These are phyloP conservation scores for Augochlora pura DNA, from an alignment of 1,140 invertebrate species.

Conservation along the genomic window DNA sequence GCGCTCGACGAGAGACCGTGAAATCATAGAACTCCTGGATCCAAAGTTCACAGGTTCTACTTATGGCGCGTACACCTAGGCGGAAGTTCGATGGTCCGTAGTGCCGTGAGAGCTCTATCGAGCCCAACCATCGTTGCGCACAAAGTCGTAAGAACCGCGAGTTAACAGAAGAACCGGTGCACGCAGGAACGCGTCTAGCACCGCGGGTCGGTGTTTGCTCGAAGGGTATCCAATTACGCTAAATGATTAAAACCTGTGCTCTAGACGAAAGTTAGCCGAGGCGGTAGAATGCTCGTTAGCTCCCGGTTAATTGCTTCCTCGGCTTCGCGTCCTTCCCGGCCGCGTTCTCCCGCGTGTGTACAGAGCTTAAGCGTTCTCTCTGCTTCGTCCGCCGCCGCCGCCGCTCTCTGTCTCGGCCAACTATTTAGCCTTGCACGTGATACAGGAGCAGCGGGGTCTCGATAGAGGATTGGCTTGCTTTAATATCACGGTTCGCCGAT, in stretches of 20 bases:
- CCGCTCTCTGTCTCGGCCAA: constrained; percentile 1
- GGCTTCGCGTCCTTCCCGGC: constrained; percentile 29
- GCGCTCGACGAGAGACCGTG: no score
- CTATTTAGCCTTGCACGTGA: constrained; percentile 49
- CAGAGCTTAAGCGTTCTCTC: constrained; percentile 9
- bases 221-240: constrained; percentile 33
- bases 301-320: constrained; percentile 51
- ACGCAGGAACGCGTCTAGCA: not conserved
- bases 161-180: not conserved
- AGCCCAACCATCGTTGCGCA: no score
- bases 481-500: constrained; percentile 63
- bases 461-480: constrained; percentile 42
- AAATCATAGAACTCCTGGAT: no score
- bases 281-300: constrained; percentile 51
- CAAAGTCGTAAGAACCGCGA: no score
- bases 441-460: constrained; percentile 19
- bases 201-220: not conserved
- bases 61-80: no score
- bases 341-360: constrained; percentile 7
- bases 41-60: no score
- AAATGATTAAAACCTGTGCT: constrained; percentile 57
- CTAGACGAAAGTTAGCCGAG: constrained; percentile 34
- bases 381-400: no score
- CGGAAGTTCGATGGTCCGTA: no score
- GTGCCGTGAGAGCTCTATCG: no score